phyloP scores from a whole-genome alignment of 2,113 vertebrate genomes.

The Tichodroma muraria region DNA sequence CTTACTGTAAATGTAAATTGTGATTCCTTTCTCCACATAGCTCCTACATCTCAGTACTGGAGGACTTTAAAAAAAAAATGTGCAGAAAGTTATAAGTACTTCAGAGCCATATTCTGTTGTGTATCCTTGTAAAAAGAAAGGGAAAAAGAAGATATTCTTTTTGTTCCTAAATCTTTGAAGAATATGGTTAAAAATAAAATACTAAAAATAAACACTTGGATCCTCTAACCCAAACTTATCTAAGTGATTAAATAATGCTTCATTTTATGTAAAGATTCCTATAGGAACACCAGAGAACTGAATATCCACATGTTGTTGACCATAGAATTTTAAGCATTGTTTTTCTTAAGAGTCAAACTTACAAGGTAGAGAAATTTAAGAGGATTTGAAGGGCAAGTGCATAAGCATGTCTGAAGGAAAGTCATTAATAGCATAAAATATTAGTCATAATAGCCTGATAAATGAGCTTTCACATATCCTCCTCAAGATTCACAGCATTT shows the following conservation, averaged over 20 bases:
- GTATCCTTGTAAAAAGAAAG: not conserved
- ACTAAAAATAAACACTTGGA: not conserved
- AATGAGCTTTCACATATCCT: constrained; percentile 47
- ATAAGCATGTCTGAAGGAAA: constrained; percentile 35
- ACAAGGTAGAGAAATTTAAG: not conserved
- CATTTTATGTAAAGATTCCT: not conserved
- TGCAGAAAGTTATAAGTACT: not conserved
- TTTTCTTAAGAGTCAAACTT: not conserved
- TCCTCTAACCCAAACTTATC: not conserved
- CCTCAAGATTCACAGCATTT: constrained; percentile 39
- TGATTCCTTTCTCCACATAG: not conserved
- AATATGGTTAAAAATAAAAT: not conserved
- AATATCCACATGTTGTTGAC: not conserved
- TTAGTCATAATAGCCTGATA: constrained; percentile 50
- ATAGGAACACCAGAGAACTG: not conserved
- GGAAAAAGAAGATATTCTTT: not conserved
- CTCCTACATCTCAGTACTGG: not conserved
- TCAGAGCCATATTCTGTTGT: not conserved
- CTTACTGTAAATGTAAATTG: not conserved
- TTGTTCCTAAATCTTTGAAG: not conserved
- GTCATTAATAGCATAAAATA: constrained; percentile 47
- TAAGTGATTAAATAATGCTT: not conserved
- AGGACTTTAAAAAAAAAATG: not conserved
- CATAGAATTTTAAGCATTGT: not conserved
- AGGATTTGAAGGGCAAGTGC: not conserved